A percentile compares a stretch with the other conserved stretches of the same genome.
phyloP scores from a whole-genome alignment of 2,888 invertebrate genomes.

The Leptarthrus brevirostris region DNA sequence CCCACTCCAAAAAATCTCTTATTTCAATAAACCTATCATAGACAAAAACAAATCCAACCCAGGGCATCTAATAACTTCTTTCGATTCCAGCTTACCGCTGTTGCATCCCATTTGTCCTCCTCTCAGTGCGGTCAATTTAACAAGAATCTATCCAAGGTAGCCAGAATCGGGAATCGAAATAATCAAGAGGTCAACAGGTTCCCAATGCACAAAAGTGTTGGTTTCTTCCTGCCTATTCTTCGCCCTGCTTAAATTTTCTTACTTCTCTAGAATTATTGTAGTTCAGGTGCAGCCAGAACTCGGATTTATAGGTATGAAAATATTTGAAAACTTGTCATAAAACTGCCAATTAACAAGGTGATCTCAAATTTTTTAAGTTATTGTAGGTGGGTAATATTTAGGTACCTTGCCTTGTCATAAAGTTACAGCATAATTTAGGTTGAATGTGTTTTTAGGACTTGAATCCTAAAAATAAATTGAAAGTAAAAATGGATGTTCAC shows the following conservation, averaged over 20 bases:
- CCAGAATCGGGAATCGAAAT: conserved; percentile 12
- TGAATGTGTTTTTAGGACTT: too few relatives aligned
- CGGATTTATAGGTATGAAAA: not conserved
- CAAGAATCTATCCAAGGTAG: conserved; percentile 25
- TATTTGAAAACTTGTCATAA: not conserved
- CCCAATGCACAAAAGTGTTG: not conserved
- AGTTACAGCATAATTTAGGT: too few relatives aligned
- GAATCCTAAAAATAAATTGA: too few relatives aligned
- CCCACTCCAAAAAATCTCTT: conserved; percentile 42
- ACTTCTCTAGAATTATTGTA: not conserved
- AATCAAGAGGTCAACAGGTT: conserved; percentile 41
- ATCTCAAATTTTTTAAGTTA: not conserved
- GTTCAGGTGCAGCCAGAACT: not conserved
- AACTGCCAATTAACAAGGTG: not conserved
- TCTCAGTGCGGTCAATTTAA: conserved; percentile 20
- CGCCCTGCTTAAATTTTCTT: not conserved
- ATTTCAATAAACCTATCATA: not conserved
- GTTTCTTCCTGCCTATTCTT: not conserved
- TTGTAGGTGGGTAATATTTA: too few relatives aligned
- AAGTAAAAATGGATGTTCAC: too few relatives aligned
- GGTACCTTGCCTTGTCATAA: too few relatives aligned
- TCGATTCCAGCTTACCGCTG: not conserved
- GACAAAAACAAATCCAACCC: not conserved
- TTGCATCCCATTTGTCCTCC: not conserved
- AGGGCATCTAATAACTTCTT: not conserved